These are phyloP conservation scores for Melanotaenia boesemani DNA, from an alignment of 2,797 vertebrate genomes.

Conservation along the genomic window DNA sequence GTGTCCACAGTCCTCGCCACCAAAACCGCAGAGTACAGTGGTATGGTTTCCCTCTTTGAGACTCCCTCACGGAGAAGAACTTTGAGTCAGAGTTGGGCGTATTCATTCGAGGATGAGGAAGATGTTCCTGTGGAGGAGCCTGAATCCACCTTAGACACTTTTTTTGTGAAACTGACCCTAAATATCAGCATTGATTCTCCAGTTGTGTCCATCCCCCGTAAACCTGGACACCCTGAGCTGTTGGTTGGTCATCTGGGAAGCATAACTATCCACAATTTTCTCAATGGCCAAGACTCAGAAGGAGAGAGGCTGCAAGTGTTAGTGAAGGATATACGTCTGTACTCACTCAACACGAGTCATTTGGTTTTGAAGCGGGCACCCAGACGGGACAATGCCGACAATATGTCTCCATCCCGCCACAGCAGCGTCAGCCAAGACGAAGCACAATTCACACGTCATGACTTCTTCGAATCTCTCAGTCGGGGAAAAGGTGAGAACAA, in stretches of 20 bases:
- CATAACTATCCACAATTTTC: constrained; percentile 94
- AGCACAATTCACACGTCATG: constrained; percentile 91
- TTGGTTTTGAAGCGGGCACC: constrained; percentile 78
- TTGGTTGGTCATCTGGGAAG: constrained; percentile 95
- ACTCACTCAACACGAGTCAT: constrained; percentile 92
- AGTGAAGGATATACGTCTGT: constrained; percentile 95
- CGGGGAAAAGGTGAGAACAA: constrained; percentile 89
- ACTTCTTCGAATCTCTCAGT: constrained; percentile 95
- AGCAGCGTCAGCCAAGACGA: constrained; percentile 84
- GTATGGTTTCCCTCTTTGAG: constrained; percentile 97
- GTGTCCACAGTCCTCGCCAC: constrained; percentile 93
- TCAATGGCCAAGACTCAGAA: constrained; percentile 86
- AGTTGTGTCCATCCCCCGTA: constrained; percentile 93
- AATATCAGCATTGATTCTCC: constrained; percentile 96
- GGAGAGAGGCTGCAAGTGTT: constrained; percentile 91
- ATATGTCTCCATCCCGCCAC: constrained; percentile 61
- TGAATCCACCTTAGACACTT: constrained; percentile 76
- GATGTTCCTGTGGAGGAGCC: constrained; percentile 69
- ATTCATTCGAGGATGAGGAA: constrained; percentile 83
- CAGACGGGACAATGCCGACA: constrained; percentile 49
- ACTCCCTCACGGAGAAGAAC: constrained; percentile 83
- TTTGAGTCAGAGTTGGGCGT: constrained; percentile 78
- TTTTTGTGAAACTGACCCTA: constrained; percentile 92
- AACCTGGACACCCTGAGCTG: constrained; percentile 93
- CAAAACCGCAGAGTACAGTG: constrained; percentile 97